Evolutionary conservation across 2,888 invertebrate species (phyloP).

Genomic region (Stenchaetothrips biformis): DNA sequence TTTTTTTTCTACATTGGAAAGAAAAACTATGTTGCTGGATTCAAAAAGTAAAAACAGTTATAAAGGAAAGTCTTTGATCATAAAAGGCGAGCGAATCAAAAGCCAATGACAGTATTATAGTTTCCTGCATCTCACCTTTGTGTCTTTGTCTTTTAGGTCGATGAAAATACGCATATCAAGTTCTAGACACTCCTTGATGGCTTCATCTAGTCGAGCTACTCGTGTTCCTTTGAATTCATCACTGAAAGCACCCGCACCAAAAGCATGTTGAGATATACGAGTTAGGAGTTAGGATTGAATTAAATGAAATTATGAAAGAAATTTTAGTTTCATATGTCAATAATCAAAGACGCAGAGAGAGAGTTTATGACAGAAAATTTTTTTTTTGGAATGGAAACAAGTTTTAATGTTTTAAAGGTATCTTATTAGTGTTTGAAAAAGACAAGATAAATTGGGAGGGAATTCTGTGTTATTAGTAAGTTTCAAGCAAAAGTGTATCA

Average conservation of each 20-base stretch:
- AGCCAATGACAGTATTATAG: background rate
- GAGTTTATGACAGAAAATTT: background rate
- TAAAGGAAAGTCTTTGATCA: background rate
- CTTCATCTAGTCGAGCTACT: constrained; percentile 67
- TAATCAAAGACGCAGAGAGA: background rate
- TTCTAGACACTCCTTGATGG: constrained; percentile 59
- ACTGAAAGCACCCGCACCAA: constrained; percentile 46
- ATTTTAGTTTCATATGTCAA: background rate
- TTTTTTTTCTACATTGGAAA: too few relatives aligned
- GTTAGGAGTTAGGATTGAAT: background rate
- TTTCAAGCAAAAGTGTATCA: background rate
- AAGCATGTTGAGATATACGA: constrained; percentile 21
- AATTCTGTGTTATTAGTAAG: background rate
- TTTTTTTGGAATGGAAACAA: background rate
- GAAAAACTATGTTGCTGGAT: background rate
- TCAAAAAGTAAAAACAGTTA: background rate
- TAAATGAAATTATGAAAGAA: background rate
- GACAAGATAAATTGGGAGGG: background rate
- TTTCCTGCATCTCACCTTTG: constrained; percentile 47
- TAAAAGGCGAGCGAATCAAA: too few relatives aligned
- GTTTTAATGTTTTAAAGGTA: too few relatives aligned
- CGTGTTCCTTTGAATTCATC: constrained; percentile 55
- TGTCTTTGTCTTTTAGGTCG: constrained; percentile 67
- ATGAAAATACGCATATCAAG: constrained; percentile 69
- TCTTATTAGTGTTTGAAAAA: too few relatives aligned